phyloP scores from a whole-genome alignment of 2,888 invertebrate species.

The Willowsia nigromaculata region DNA sequence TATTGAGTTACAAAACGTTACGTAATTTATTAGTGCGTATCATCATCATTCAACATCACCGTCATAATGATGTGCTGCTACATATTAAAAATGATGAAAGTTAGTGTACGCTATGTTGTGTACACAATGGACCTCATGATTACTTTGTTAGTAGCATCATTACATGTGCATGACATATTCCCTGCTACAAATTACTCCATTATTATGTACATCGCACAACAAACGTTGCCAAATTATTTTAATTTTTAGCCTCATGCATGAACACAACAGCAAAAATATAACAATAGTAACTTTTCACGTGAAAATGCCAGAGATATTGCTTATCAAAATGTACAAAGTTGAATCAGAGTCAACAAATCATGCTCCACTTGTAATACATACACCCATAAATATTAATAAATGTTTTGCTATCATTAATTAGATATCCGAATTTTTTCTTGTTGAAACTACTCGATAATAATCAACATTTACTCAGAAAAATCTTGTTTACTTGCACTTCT shows the following conservation, averaged over 20 bases:
- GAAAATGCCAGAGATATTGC: too few species aligned
- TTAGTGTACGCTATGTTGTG: not conserved
- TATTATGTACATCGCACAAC: not conserved
- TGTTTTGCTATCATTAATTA: not conserved
- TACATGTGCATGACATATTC: not conserved
- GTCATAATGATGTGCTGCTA: not conserved
- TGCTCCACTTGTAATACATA: not conserved
- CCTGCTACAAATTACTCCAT: not conserved
- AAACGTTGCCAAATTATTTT: not conserved
- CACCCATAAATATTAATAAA: not conserved
- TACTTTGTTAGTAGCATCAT: not conserved
- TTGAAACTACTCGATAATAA: not conserved
- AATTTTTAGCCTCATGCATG: not conserved
- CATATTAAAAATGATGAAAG: not conserved
- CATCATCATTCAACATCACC: constrained; percentile 26
- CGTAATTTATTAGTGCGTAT: constrained; percentile 37
- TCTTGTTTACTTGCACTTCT: not conserved
- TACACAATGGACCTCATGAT: not conserved
- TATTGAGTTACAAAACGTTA: not conserved
- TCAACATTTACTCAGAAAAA: not conserved
- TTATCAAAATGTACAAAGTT: too few species aligned
- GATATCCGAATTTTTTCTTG: not conserved
- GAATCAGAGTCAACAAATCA: too few species aligned
- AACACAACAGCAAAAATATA: too few species aligned
- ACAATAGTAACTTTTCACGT: too few species aligned